Evolutionary conservation across 2,113 vertebrate species (phyloP).

Genomic region (Triplophysa tibetana): DNA sequence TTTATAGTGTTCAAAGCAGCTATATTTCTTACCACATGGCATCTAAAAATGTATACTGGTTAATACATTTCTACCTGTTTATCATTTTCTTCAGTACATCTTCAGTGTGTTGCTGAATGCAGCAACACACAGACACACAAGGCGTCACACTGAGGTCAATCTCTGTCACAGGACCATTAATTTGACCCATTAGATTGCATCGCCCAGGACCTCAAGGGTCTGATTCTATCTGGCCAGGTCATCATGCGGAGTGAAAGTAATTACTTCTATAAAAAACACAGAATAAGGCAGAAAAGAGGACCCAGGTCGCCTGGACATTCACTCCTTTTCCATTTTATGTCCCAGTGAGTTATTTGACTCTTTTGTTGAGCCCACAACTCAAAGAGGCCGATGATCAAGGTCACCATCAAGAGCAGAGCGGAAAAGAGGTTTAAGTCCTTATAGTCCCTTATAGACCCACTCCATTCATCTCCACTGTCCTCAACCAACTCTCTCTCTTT

Average conservation of each 20-base stretch:
- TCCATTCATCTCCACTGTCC: slow-evolving; percentile 15
- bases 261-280: slow-evolving; percentile 74
- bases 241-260: slow-evolving; percentile 77
- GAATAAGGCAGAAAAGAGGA: slow-evolving; percentile 60
- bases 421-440: slow-evolving; percentile 23
- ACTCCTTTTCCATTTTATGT: slow-evolving; percentile 56
- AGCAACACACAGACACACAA: slow-evolving; percentile 7
- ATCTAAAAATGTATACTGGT: too few species aligned
- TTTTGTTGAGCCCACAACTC: slow-evolving; percentile 68
- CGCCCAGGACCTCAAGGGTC: slow-evolving; percentile 67
- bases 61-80: background rate
- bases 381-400: slow-evolving; percentile 70
- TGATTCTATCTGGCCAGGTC: slow-evolving; percentile 80
- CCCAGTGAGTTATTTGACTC: slow-evolving; percentile 67
- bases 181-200: slow-evolving; percentile 79
- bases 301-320: slow-evolving; percentile 52
- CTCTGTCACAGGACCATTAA: slow-evolving; percentile 68
- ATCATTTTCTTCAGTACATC: background rate
- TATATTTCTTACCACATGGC: too few species aligned
- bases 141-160: slow-evolving; percentile 45
- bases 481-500: slow-evolving; percentile 14
- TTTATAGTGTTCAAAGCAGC: too few species aligned
- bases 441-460: slow-evolving; percentile 17
- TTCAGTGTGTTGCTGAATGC: too few species aligned
- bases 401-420: slow-evolving; percentile 60